phyloP scores from a whole-genome alignment of 2,797 vertebrate species.

The Chrosomus eos region DNA sequence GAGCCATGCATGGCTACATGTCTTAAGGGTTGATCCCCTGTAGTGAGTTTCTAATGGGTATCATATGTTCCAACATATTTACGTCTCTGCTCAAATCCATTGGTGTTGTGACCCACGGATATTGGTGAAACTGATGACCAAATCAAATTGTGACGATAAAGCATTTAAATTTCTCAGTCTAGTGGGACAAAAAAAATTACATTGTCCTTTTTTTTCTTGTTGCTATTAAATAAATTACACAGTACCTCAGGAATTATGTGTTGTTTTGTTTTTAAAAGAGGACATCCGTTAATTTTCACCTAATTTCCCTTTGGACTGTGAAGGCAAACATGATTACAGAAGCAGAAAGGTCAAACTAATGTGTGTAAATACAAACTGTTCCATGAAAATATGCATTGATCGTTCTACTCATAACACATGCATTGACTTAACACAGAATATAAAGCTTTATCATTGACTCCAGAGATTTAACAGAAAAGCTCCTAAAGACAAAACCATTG shows the following conservation, averaged over 20 bases:
- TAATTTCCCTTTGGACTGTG: conserved; percentile 12
- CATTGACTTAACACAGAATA: background rate
- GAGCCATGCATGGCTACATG: conserved; percentile 54
- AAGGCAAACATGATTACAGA: conserved; percentile 4
- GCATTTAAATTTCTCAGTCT: background rate
- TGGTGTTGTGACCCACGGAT: conserved; percentile 20
- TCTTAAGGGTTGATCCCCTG: conserved; percentile 56
- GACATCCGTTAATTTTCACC: background rate
- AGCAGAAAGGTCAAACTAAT: conserved; percentile 28
- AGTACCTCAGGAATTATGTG: background rate
- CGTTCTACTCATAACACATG: background rate
- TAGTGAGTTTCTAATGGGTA: conserved; percentile 55
- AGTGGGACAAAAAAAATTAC: no score
- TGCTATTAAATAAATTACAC: conserved; percentile 12
- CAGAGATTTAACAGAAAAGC: conserved; percentile 40
- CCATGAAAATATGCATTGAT: background rate
- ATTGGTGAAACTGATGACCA: conserved; percentile 9
- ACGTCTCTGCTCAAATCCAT: conserved; percentile 32
- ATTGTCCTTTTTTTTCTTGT: background rate
- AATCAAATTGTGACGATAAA: background rate
- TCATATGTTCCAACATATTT: conserved; percentile 59
- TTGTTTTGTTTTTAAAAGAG: background rate
- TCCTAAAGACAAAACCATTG: conserved; percentile 39
- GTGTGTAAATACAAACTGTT: conserved; percentile 5
- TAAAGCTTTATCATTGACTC: background rate